Base-by-base conservation (phyloP, 2,113 vertebrate genomes). In the Synchiropus splendidus region DNA sequence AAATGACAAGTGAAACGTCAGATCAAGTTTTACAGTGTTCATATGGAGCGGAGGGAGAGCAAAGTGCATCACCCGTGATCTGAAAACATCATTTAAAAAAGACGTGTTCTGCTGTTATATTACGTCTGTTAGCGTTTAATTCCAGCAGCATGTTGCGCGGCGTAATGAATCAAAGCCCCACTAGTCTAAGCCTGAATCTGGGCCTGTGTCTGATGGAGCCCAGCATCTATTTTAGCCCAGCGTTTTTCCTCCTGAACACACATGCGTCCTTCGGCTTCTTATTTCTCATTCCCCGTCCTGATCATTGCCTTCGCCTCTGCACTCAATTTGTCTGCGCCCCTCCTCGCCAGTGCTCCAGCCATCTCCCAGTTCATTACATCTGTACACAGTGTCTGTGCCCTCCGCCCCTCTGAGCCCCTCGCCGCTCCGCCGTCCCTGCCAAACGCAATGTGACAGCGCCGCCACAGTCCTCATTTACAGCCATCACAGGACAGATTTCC, bases 401-500 rank as follows among this genome's bases (percentile, higher is more conserved):
- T 45, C 61, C 41, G 6, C 49, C 63, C 51, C 54, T 50, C 46
- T 27, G 12, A 21, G 6, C 49, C 63, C 51, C 54, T 50, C 46
- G 34, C 11, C 17, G 39, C 32, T 54, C 70, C 52, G 6, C 33
- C 30, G 58, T 70, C 53, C 63, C 55, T 32, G 61, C 67, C 74
- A 79, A 79, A 80, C 65, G 9, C 70, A 48, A 70, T 74, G 72
- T 74, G 77, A 82, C 74, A 75, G 72, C 46, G 14, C 61, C 40
- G 67, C 77, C 71, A 52, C 73, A 62, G 62, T 54, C 65, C 58
- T 78, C 77, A 72, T 77, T 70, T 78, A 56, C 58, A 63, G 65
- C 72, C 77, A 74, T 82, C 72, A 69, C 67, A 77, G 74, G 56
- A 58, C 70, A 80, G 54, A 82, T 77, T 78, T 69, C 61, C 68